Evolutionary conservation across 2,113 vertebrate genomes (phyloP).

Genomic region (Nestor notabilis): DNA sequence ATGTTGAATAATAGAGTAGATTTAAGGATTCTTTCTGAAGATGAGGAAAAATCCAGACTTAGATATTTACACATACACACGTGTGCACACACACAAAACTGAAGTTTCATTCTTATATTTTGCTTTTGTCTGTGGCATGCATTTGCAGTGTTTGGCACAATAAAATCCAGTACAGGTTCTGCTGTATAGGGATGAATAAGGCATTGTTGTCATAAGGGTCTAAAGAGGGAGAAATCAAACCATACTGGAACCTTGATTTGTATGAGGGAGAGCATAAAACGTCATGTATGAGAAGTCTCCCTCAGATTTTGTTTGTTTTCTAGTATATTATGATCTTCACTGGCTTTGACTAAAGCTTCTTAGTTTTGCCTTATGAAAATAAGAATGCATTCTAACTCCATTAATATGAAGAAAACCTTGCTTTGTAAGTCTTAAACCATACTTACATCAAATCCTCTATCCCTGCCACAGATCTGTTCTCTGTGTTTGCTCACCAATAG

Average conservation of each 20-base stretch:
- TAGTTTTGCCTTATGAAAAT: neutral
- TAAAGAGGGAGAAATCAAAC: neutral
- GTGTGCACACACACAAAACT: fast-evolving
- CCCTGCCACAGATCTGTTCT: neutral
- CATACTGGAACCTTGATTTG: neutral
- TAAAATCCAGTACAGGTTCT: neutral
- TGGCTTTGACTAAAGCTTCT: neutral
- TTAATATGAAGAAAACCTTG: neutral
- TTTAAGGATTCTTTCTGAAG: neutral
- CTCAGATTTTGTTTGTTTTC: neutral
- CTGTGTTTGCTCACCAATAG: constrained; percentile 1
- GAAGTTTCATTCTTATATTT: neutral
- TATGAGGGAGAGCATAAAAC: neutral
- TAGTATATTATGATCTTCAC: neutral
- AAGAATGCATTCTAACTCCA: constrained; percentile 9
- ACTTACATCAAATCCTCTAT: neutral
- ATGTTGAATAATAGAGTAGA: neutral
- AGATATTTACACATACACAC: neutral
- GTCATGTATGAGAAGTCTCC: neutral
- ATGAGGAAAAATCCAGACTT: neutral
- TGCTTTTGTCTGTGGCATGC: neutral
- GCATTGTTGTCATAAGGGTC: neutral
- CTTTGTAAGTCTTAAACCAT: neutral
- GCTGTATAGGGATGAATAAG: neutral
- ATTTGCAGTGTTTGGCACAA: neutral